A percentile compares a stretch with the other conserved stretches of the same genome.
Evolutionary conservation across 2,888 invertebrate genomes (phyloP).

Genomic region (Drosophila mercatorum): DNA sequence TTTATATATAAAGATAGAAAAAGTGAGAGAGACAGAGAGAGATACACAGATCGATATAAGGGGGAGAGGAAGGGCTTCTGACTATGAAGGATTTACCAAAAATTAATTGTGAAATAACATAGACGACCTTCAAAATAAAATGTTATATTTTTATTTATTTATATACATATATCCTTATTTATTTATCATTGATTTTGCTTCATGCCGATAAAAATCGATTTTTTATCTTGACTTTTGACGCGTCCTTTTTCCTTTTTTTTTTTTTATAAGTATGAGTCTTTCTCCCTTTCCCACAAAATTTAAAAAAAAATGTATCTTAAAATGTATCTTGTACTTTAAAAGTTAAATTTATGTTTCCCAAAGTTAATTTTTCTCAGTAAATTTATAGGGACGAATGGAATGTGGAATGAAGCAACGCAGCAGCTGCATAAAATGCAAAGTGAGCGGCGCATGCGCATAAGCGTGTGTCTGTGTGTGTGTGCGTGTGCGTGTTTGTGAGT

Average conservation of each 20-base stretch:
- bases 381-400: neutral
- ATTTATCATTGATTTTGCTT: neutral
- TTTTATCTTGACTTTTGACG: neutral
- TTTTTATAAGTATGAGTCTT: too few relatives aligned
- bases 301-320: too few relatives aligned
- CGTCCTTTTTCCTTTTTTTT: too few relatives aligned
- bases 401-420: neutral
- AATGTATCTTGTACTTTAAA: too few relatives aligned
- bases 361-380: neutral
- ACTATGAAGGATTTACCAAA: too few relatives aligned
- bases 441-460: neutral
- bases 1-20: too few relatives aligned
- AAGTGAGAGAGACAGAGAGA: neutral
- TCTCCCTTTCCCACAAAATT: too few relatives aligned
- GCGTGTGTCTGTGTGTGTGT: neutral
- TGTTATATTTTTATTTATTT: neutral
- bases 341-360: neutral
- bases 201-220: neutral
- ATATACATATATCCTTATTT: neutral
- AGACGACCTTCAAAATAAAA: too few relatives aligned
- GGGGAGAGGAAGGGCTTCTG: neutral
- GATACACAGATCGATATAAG: neutral
- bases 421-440: conserved; percentile 1
- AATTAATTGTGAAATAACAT: too few relatives aligned
- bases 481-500: neutral